phyloP scores from a whole-genome alignment of 2,113 vertebrate species.

The Esox niger region DNA sequence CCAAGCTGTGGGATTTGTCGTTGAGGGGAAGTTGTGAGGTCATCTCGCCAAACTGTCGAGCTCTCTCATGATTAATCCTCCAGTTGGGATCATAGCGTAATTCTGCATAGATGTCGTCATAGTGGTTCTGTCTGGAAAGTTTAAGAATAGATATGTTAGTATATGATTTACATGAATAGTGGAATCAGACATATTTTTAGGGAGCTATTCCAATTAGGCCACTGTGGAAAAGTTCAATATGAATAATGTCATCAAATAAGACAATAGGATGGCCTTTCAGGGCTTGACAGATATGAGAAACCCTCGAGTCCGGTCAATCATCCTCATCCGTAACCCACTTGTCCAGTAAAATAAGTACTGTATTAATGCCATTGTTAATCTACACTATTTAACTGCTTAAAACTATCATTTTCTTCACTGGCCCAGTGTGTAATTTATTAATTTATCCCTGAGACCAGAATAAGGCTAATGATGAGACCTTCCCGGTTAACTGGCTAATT shows the following conservation, averaged over 20 bases:
- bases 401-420: too few relatives aligned
- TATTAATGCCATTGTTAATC: too few relatives aligned
- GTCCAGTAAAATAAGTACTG: too few relatives aligned
- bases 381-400: too few relatives aligned
- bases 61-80: slow-evolving; percentile 60
- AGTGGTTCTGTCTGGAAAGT: slow-evolving; percentile 34
- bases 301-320: too few relatives aligned
- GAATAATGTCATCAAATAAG: background rate
- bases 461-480: too few relatives aligned
- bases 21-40: background rate
- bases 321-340: too few relatives aligned
- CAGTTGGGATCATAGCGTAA: slow-evolving; percentile 76
- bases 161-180: background rate
- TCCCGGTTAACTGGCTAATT: too few relatives aligned
- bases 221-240: background rate
- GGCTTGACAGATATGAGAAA: too few relatives aligned
- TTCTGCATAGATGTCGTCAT: slow-evolving; percentile 64
- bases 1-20: slow-evolving; percentile 2
- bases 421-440: too few relatives aligned
- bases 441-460: too few relatives aligned
- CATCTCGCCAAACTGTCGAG: slow-evolving; percentile 11
- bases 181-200: background rate
- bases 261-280: background rate
- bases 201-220: background rate
- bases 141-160: slow-evolving; percentile 11